A percentile compares a stretch with the other conserved stretches of the same genome.
Conservation (phyloP, 2,797 vertebrate genomes). For the Catamblyrhynchus diadema region DNA sequence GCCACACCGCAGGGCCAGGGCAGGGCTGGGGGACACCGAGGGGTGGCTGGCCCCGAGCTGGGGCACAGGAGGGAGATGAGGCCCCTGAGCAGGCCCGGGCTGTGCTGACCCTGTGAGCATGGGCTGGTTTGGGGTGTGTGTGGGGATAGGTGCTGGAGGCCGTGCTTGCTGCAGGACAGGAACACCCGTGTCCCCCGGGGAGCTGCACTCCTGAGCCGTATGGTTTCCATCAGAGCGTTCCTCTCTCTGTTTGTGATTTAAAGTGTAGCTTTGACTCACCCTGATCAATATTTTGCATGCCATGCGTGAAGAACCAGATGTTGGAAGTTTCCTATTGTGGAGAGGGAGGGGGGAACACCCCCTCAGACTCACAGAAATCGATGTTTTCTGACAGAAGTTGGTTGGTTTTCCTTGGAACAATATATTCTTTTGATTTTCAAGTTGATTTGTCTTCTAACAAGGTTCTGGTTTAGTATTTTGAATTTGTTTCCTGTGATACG, state of each 20-base stretch:
- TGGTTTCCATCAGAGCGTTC: slow-evolving; percentile 76
- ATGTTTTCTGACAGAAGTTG: slow-evolving; percentile 80
- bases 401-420: slow-evolving; percentile 68
- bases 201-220: slow-evolving; percentile 64
- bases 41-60: accelerated
- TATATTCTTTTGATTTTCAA: slow-evolving; percentile 65
- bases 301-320: slow-evolving; percentile 96
- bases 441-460: slow-evolving; percentile 72
- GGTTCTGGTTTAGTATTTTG: slow-evolving; percentile 56
- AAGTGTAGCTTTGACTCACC: slow-evolving; percentile 84
- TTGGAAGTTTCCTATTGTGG: slow-evolving; percentile 91
- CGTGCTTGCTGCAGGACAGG: accelerated
- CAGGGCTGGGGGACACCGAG: neutral
- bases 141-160: neutral
- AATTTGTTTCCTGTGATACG: slow-evolving; percentile 27
- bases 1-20: accelerated
- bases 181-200: slow-evolving; percentile 44
- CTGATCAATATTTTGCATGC: slow-evolving; percentile 95
- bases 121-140: no score
- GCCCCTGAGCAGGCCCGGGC: neutral
- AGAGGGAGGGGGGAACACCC: slow-evolving; percentile 66
- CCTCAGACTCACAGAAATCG: slow-evolving; percentile 88
- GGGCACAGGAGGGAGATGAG: accelerated
- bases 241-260: slow-evolving; percentile 76
- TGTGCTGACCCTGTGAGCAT: neutral